Evolutionary conservation across 2,888 invertebrate genomes (phyloP).

Genomic region (Dastarcus helophoroides): DNA sequence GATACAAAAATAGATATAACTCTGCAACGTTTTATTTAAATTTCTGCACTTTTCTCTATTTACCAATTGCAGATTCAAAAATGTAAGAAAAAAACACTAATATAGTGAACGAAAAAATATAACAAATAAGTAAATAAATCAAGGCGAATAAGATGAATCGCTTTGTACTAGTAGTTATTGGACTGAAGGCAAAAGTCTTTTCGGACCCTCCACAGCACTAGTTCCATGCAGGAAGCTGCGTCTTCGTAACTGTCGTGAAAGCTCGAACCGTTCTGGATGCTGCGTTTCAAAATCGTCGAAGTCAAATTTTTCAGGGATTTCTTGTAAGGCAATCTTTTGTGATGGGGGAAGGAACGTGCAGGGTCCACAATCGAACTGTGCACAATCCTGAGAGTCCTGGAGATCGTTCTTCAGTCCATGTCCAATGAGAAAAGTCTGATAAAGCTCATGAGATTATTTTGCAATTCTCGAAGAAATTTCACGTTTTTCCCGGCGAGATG

Average conservation of each 20-base stretch:
- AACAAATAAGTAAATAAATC: no score
- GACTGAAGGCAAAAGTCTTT: no score
- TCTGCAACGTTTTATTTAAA: no score
- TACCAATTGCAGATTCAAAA: no score
- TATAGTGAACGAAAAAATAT: no score
- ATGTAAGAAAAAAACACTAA: no score
- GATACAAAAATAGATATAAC: no score
- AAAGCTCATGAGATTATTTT: constrained; percentile 71
- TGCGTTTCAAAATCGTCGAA: constrained; percentile 57
- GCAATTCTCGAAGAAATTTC: constrained; percentile 67
- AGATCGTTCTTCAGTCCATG: constrained; percentile 94
- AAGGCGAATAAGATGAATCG: no score
- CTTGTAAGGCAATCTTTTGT: constrained; percentile 70
- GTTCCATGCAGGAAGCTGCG: constrained; percentile 77
- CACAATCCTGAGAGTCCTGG: constrained; percentile 68
- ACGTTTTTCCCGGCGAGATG: constrained; percentile 45
- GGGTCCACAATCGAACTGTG: constrained; percentile 85
- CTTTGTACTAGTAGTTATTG: no score
- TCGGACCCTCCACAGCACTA: constrained; percentile 71
- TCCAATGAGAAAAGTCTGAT: constrained; percentile 86
- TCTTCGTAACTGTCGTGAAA: constrained; percentile 94
- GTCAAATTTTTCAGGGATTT: constrained; percentile 72
- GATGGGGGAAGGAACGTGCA: constrained; percentile 77
- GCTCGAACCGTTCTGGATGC: constrained; percentile 64
- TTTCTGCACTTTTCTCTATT: no score